Evolutionary conservation across 2,888 invertebrate species (phyloP).

Genomic region (Lasius platythorax): DNA sequence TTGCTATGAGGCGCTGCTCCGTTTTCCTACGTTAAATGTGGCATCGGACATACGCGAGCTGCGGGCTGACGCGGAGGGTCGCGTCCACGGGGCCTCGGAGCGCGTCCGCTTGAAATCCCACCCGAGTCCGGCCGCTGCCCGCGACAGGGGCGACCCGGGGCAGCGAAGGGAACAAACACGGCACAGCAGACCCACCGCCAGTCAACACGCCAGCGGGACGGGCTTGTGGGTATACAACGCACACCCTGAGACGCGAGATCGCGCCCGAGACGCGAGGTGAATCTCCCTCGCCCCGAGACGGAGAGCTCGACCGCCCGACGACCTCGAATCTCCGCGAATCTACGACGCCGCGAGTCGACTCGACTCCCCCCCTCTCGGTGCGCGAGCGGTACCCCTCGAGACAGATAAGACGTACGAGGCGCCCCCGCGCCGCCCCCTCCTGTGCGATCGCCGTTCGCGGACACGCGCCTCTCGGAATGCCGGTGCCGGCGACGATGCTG

Average conservation of each 20-base stretch:
- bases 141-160: conserved; percentile 57
- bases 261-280: too few relatives aligned
- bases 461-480: conserved; percentile 72
- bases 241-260: conserved; percentile 56
- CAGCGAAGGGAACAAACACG: conserved; percentile 39
- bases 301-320: too few relatives aligned
- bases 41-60: conserved; percentile 75
- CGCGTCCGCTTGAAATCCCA: conserved; percentile 72
- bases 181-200: conserved; percentile 75
- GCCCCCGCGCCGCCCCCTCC: conserved; percentile 34
- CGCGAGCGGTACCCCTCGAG: conserved; percentile 22
- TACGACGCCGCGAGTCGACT: neutral
- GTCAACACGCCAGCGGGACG: conserved; percentile 78
- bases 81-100: conserved; percentile 79
- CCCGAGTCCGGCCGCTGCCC: neutral
- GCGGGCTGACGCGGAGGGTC: conserved; percentile 80
- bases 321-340: neutral
- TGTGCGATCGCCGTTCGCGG: conserved; percentile 37
- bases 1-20: conserved; percentile 81
- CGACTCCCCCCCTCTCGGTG: neutral
- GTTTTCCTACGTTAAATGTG: conserved; percentile 79
- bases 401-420: conserved; percentile 24
- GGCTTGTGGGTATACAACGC: conserved; percentile 81
- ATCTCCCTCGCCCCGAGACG: too few relatives aligned
- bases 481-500: conserved; percentile 71